Evolutionary conservation across 2,113 vertebrate species (phyloP).

Genomic region (Eleginops maclovinus): DNA sequence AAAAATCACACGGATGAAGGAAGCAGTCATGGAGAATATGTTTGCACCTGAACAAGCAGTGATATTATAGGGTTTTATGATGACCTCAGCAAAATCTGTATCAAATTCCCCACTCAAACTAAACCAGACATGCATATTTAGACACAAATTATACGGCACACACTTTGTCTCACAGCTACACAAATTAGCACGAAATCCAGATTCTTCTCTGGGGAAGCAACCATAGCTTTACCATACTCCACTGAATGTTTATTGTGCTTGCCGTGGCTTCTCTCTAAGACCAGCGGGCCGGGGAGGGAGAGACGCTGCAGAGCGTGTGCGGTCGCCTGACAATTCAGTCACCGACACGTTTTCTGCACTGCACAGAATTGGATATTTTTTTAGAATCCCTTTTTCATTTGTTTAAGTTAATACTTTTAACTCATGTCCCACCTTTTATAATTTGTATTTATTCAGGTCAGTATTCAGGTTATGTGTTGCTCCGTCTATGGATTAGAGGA

Average conservation of each 20-base stretch:
- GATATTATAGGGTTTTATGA: too few species aligned
- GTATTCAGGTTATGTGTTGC: too few species aligned
- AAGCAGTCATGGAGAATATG: background rate
- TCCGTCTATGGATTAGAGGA: too few species aligned
- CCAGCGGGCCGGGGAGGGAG: slow-evolving; percentile 53
- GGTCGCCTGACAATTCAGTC: slow-evolving; percentile 55
- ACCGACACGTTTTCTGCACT: slow-evolving; percentile 35
- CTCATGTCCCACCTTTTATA: too few species aligned
- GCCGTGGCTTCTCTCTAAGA: slow-evolving; percentile 63
- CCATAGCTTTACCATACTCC: slow-evolving; percentile 79
- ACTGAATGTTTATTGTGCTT: slow-evolving; percentile 81
- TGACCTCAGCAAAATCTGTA: too few species aligned
- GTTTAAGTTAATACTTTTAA: too few species aligned
- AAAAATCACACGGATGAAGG: background rate
- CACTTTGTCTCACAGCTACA: slow-evolving; percentile 39
- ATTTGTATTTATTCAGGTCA: too few species aligned
- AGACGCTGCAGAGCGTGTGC: slow-evolving; percentile 58
- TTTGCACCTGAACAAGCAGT: too few species aligned
- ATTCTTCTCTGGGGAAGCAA: slow-evolving; percentile 74
- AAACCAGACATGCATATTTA: background rate
- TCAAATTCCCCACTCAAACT: background rate
- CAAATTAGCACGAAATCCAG: slow-evolving; percentile 77
- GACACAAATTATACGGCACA: background rate
- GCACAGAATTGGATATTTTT: slow-evolving; percentile 22
- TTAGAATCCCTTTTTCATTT: background rate